Base-by-base conservation (phyloP, 2,888 invertebrate genomes). In the Panopea generosa region DNA sequence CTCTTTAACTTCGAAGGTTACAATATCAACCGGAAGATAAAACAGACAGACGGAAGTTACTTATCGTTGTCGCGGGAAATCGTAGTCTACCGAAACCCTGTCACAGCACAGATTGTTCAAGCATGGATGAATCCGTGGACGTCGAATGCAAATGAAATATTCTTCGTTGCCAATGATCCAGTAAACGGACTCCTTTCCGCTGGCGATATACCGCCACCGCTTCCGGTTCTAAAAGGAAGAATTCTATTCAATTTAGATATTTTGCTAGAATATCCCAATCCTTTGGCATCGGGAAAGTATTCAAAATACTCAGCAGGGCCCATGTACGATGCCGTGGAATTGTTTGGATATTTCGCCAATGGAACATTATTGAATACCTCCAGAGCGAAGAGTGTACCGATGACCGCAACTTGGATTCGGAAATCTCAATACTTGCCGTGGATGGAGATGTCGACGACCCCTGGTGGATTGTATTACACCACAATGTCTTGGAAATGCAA, bases 1-100 rank as follows among this genome's bases (percentile, higher is more conserved):
- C 59, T 84, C 60, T 85, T 85, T 61, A 76, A 71, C 40, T 83
- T 76, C 53, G 84, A 85, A 77, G 84, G 85, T 3, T 84, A 76
- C 65, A 85, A 84, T 53, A 80, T 85, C 9, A 78, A 76, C 47
- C 50, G 79, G 38, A 81, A 84, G 26, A 20, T 75, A 24, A 60
- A 45, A 7, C 69, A 77, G 47, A 20, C 60, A 14, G 70, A 79
- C 29, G 85, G 83, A 14, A 71, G 60, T 53, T 85, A 74, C 50
- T 38, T 78, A 14, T 79, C 84, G 1, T 55, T 84, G 26, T 84
- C 85, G 0, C 49, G 80, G 6, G 84, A 85, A 50, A 76, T 85
- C 33, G 55, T 80, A 2, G 79, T 85, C 4, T 85, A 84, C 49
- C 50, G 84, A 24, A 69, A 85, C 22, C 73, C 79, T 4, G 38